Evolutionary conservation across 2,888 invertebrate genomes (phyloP).

Genomic region (Siphlonurus alternatus): DNA sequence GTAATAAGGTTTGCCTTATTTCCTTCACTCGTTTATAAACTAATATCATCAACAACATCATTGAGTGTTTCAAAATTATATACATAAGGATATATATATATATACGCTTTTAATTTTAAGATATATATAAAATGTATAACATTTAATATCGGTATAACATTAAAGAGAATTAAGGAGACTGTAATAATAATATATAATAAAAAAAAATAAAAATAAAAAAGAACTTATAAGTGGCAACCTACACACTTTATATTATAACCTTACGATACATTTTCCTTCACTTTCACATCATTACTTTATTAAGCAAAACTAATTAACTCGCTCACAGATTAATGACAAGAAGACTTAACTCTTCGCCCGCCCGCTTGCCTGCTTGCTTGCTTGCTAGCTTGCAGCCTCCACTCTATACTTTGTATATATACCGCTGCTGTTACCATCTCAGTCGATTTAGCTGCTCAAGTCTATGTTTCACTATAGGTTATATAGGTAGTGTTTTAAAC

Average conservation of each 20-base stretch:
- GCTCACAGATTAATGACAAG: conserved; percentile 12
- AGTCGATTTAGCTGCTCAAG: no score
- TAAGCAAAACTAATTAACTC: conserved; percentile 14
- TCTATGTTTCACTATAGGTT: no score
- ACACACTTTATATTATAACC: neutral
- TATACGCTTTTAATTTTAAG: no score
- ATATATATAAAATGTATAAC: no score
- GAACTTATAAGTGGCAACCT: neutral
- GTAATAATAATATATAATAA: neutral
- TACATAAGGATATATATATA: no score
- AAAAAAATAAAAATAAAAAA: neutral
- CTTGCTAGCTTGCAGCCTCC: no score
- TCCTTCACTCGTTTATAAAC: neutral
- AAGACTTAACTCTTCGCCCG: no score
- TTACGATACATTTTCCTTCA: neutral
- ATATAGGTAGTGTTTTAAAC: neutral
- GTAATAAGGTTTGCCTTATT: neutral
- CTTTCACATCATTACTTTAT: conserved; percentile 11
- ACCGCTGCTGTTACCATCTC: no score
- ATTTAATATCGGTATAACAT: neutral
- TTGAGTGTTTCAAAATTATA: neutral
- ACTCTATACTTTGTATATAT: no score
- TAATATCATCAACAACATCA: neutral
- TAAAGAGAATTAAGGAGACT: neutral
- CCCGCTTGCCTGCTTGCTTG: no score